These are phyloP conservation scores for Calonectris borealis DNA, from an alignment of 2,113 vertebrate genomes.

Conservation along the genomic window DNA sequence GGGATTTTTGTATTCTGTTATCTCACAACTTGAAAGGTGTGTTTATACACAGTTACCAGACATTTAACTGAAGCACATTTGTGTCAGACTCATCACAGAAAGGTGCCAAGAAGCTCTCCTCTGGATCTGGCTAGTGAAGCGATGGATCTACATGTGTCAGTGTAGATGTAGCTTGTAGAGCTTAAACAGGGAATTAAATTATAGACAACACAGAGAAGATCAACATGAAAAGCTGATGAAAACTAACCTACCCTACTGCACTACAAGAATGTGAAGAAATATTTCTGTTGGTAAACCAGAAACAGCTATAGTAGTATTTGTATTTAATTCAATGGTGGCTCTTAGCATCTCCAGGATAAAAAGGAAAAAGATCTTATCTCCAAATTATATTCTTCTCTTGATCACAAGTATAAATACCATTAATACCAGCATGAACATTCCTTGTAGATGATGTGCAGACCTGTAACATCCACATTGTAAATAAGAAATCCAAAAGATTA, in stretches of 20 bases:
- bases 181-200: background rate
- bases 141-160: background rate
- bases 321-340: background rate
- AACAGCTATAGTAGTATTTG: background rate
- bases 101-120: background rate
- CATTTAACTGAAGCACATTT: background rate
- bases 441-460: background rate
- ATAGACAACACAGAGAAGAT: background rate
- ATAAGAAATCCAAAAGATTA: background rate
- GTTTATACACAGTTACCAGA: background rate
- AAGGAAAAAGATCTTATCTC: background rate
- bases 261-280: background rate
- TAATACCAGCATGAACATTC: background rate
- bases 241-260: background rate
- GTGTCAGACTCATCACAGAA: background rate
- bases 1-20: background rate
- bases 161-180: background rate
- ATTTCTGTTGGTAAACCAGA: background rate
- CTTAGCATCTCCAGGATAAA: background rate
- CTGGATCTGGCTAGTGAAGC: background rate
- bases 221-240: background rate
- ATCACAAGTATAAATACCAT: background rate
- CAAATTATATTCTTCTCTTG: background rate
- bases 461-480: background rate
- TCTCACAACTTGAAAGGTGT: background rate